Conservation (phyloP, 2,888 invertebrate species). For the Petrophora chlorosata region DNA sequence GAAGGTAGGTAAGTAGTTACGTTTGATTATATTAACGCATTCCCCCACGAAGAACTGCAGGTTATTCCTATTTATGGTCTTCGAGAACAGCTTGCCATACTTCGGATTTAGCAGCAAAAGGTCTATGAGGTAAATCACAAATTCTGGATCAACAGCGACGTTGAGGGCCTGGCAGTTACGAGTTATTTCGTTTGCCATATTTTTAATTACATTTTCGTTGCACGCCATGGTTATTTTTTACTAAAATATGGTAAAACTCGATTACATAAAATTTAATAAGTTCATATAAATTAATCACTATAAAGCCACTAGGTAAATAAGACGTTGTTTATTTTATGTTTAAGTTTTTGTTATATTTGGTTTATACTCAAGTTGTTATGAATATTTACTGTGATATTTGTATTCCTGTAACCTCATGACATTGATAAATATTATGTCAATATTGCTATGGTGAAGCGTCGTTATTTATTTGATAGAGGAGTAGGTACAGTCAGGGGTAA, state of each 20-base stretch:
- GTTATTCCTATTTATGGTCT: slow-evolving; percentile 72
- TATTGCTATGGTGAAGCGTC: slow-evolving; percentile 10
- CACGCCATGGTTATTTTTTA: slow-evolving; percentile 57
- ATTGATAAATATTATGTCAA: slow-evolving; percentile 2
- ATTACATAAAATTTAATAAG: too few relatives aligned
- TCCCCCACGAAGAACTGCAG: slow-evolving; percentile 81
- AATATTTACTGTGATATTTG: too few relatives aligned
- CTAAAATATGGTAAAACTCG: too few relatives aligned
- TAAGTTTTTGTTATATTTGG: too few relatives aligned
- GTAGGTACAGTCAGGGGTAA: too few relatives aligned
- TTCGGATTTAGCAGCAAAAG: slow-evolving; percentile 81
- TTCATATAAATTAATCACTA: too few relatives aligned
- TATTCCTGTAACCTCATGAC: too few relatives aligned
- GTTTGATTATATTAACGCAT: slow-evolving; percentile 71
- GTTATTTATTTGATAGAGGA: too few relatives aligned
- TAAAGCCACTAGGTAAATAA: too few relatives aligned
- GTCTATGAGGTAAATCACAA: slow-evolving; percentile 80
- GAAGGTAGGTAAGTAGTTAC: slow-evolving; percentile 53
- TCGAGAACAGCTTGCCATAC: slow-evolving; percentile 78
- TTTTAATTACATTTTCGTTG: slow-evolving; percentile 80
- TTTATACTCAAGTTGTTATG: too few relatives aligned
- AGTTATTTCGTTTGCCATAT: slow-evolving; percentile 83
- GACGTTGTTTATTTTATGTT: too few relatives aligned
- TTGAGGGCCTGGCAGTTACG: slow-evolving; percentile 75
- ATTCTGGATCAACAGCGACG: slow-evolving; percentile 72